phyloP scores from a whole-genome alignment of 2,888 invertebrate species.

The Tipula vernalis region DNA sequence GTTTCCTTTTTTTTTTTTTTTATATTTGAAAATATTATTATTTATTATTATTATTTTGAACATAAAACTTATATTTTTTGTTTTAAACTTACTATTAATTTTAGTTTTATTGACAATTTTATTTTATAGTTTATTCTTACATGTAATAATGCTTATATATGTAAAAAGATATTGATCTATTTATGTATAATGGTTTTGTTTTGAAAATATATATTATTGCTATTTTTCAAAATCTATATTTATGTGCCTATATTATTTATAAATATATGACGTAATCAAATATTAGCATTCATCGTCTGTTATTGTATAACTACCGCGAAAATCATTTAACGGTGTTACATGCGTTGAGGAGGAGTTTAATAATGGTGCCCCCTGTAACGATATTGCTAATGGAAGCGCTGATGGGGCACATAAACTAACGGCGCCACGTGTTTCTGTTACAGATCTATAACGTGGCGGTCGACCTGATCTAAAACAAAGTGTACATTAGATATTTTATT shows the following conservation, averaged over 20 bases:
- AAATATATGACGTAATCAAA: not conserved
- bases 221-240: not conserved
- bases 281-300: constrained; percentile 28
- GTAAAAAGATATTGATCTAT: not conserved
- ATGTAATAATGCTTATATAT: not conserved
- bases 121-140: not conserved
- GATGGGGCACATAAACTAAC: constrained; percentile 59
- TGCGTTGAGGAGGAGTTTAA: constrained; percentile 31
- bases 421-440: constrained; percentile 55
- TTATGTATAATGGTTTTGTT: not conserved
- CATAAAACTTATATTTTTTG: not conserved
- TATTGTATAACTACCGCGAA: constrained; percentile 32
- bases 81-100: not conserved
- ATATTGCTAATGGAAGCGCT: constrained; percentile 61
- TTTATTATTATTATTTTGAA: constrained; percentile 4
- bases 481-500: not conserved
- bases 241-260: not conserved
- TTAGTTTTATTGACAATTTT: not conserved
- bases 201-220: not conserved
- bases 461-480: constrained; percentile 47
- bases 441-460: constrained; percentile 55
- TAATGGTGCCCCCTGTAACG: constrained; percentile 50
- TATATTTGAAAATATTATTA: not conserved
- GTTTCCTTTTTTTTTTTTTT: not conserved
- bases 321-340: constrained; percentile 33